phyloP scores from a whole-genome alignment of 2,888 invertebrate genomes.

The Herminia tarsipennalis region DNA sequence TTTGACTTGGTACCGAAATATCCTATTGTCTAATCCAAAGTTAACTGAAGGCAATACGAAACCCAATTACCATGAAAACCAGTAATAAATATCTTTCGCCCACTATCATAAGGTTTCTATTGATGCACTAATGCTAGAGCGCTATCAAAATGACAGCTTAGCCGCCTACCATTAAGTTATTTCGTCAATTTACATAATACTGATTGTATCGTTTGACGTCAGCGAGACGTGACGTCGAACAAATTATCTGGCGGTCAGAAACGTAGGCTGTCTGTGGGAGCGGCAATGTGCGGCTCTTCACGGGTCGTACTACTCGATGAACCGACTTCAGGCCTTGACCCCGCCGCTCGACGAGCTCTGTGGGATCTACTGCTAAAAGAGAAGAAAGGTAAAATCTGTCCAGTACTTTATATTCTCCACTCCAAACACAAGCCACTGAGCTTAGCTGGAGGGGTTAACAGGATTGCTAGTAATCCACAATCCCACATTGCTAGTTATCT shows the following conservation, averaged over 20 bases:
- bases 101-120: too few relatives aligned
- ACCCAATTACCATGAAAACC: too few relatives aligned
- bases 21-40: too few relatives aligned
- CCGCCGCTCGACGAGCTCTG: constrained; percentile 93
- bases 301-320: constrained; percentile 90
- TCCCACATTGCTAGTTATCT: too few relatives aligned
- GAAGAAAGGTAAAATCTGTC: constrained; percentile 79
- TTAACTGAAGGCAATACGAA: too few relatives aligned
- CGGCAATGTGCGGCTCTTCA: constrained; percentile 95
- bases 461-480: too few relatives aligned
- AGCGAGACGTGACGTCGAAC: constrained; percentile 84
- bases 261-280: constrained; percentile 94
- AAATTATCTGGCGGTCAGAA: constrained; percentile 97
- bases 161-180: not conserved
- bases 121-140: not conserved
- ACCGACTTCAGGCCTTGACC: constrained; percentile 96
- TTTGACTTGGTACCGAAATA: too few relatives aligned
- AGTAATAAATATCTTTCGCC: too few relatives aligned
- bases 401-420: not conserved
- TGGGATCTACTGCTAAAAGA: constrained; percentile 94
- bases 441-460: too few relatives aligned
- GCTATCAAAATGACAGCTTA: not conserved
- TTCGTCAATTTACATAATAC: not conserved
- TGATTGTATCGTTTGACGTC: constrained; percentile 17
- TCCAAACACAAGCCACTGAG: too few relatives aligned